These are phyloP conservation scores for Eulemur albifrons DNA, from an alignment of 2,797 vertebrate species.

Conservation along the genomic window DNA sequence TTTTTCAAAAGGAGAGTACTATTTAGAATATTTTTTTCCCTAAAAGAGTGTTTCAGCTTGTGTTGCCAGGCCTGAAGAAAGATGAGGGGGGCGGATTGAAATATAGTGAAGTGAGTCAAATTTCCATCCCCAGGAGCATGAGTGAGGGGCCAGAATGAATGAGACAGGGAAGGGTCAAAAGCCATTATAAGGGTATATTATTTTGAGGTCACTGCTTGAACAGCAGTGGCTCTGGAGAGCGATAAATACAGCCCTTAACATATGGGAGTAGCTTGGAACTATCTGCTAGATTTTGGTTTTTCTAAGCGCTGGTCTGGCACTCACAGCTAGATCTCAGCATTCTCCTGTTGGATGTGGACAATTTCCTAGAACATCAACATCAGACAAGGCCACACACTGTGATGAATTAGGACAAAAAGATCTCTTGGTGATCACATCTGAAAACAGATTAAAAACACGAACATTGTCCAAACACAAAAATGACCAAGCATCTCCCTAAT, in stretches of 20 bases:
- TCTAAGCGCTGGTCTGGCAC: background rate
- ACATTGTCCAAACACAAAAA: background rate
- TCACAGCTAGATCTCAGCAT: background rate
- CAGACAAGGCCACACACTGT: background rate
- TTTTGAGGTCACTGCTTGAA: background rate
- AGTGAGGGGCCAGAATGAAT: background rate
- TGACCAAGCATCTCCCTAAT: background rate
- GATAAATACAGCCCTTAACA: background rate
- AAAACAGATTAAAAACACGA: background rate
- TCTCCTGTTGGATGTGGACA: background rate
- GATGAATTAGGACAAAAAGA: background rate
- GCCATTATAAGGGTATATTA: background rate
- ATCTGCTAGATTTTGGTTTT: background rate
- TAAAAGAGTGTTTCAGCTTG: background rate
- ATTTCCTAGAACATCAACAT: background rate
- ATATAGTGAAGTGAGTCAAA: background rate
- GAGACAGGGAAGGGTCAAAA: background rate
- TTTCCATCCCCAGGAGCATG: background rate
- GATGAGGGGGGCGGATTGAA: background rate
- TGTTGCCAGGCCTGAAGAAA: background rate
- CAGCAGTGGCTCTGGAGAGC: background rate
- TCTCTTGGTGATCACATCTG: background rate
- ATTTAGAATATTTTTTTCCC: background rate
- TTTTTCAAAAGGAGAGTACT: background rate
- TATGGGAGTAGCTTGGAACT: background rate